These are phyloP conservation scores for Apostichopus parvimensis DNA, from an alignment of 35 echinoderm and acorn worm genomes.

Conservation along the genomic window DNA sequence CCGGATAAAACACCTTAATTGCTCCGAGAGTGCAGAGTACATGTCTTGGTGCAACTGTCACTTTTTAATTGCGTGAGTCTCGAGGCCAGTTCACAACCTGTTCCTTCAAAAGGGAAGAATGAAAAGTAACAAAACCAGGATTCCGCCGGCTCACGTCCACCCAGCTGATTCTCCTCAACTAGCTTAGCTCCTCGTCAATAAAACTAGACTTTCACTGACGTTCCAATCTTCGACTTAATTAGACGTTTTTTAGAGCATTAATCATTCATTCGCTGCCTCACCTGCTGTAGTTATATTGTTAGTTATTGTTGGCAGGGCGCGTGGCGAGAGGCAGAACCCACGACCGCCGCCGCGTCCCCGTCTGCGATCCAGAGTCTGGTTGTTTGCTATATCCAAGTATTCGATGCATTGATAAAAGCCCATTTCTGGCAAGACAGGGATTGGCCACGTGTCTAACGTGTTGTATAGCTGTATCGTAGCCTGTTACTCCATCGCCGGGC, in stretches of 20 bases:
- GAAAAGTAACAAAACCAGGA: neutral
- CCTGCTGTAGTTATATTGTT: constrained; percentile 50
- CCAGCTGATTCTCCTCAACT: constrained; percentile 24
- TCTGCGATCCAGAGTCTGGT: constrained; percentile 9
- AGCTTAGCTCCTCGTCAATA: constrained; percentile 39
- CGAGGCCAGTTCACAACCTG: constrained; percentile 45
- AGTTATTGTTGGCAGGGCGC: constrained; percentile 56
- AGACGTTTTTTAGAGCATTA: constrained; percentile 55
- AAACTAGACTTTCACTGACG: constrained; percentile 42
- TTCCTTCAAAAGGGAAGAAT: neutral
- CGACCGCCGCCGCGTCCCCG: constrained; percentile 39
- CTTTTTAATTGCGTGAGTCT: constrained; percentile 35
- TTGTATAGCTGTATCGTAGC: constrained; percentile 30
- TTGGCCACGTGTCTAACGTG: constrained; percentile 43
- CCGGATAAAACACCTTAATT: constrained; percentile 22
- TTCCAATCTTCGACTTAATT: constrained; percentile 53
- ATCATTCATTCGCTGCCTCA: constrained; percentile 51
- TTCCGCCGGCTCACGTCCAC: constrained; percentile 20
- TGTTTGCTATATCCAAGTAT: constrained; percentile 42
- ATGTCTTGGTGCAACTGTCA: constrained; percentile 37
- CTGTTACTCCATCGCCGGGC: constrained; percentile 9
- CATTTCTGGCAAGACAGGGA: constrained; percentile 52
- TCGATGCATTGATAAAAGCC: constrained; percentile 59
- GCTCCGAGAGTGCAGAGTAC: neutral
- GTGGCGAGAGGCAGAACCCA: constrained; percentile 44